Evolutionary conservation across 2,113 vertebrate species (phyloP).

Genomic region (Casuarius casuarius): DNA sequence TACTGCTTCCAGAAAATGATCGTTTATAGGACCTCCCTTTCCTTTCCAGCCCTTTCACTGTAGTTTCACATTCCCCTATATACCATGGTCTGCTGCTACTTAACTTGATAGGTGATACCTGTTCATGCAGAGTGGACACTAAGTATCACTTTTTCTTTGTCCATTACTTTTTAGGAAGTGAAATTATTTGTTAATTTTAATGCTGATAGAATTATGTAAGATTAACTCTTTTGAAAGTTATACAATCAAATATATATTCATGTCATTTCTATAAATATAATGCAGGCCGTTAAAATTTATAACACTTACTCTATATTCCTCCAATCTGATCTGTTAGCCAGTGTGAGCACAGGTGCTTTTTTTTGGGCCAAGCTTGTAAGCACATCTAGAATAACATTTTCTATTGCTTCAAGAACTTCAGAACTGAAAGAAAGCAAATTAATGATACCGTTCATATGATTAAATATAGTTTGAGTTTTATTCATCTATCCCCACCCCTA

Average conservation of each 20-base stretch:
- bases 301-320: constrained; percentile 84
- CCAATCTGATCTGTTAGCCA: constrained; percentile 86
- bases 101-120: not conserved
- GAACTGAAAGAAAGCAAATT: constrained; percentile 76
- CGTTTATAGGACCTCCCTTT: not conserved
- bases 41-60: not conserved
- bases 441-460: not conserved
- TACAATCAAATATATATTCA: not conserved
- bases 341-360: constrained; percentile 81
- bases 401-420: constrained; percentile 86
- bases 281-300: not conserved
- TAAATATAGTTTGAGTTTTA: constrained; percentile 3
- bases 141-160: not conserved
- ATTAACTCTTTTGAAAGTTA: not conserved
- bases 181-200: not conserved
- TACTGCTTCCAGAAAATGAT: not conserved
- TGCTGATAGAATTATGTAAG: not conserved
- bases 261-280: not conserved
- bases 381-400: constrained; percentile 83
- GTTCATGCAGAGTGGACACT: not conserved
- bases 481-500: not conserved
- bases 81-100: not conserved
- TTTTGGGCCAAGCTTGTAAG: constrained; percentile 80
- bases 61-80: not conserved
- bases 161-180: not conserved